Evolutionary conservation across 2,888 invertebrate species (phyloP), one percentile per base, ranked within the genome.

Genomic region (Chaetoderma sp.): DNA sequence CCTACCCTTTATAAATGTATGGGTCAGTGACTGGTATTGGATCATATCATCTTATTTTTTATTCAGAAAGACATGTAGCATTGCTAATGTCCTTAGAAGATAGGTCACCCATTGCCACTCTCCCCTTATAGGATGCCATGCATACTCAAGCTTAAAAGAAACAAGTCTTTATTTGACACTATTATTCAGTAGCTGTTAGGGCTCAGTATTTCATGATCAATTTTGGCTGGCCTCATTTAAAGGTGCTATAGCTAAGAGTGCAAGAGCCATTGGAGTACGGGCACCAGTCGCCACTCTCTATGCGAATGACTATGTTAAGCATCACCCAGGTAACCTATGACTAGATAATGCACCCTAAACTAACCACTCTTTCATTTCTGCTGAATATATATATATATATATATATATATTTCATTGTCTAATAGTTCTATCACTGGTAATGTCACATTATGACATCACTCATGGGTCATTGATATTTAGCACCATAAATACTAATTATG

Each of bases 221-320:
- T 55, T 67, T 47, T 47, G 63, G 45, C 56, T 54, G 62, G 56
- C 63, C 66, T 65, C 58, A 65, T 72, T 64, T 70, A 42, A 77
- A 83, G 84, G 80, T 81, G 84, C 84, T 50, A 72, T 83, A 65
- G 83, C 82, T 67, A 81, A 82, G 65, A 82, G 81, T 68, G 83
- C 82, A 23, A 67, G 83, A 54, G 81, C 80, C 13, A 82, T 80
- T 10, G 84, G 83, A 10, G 62, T 83, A 16, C 61, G 75, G 33
- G 60, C 77, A 6, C 65, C 62, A 33, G 63, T 67, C 16, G 83
- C 83, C 21, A 81, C 83, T 60, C 74, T 75, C 58, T 83, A 83
- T 71, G 83, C 83, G 16, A 61, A 71, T 1, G 70, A 74, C 28
- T 59, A 77, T 32, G 55, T 74, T 25, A 66, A 70, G 21, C 62